Evolutionary conservation across 64 coral and sea anemone species (phyloP), one percentile per base, ranked within the genome.

Genomic region (Pachyseris speciosa): DNA sequence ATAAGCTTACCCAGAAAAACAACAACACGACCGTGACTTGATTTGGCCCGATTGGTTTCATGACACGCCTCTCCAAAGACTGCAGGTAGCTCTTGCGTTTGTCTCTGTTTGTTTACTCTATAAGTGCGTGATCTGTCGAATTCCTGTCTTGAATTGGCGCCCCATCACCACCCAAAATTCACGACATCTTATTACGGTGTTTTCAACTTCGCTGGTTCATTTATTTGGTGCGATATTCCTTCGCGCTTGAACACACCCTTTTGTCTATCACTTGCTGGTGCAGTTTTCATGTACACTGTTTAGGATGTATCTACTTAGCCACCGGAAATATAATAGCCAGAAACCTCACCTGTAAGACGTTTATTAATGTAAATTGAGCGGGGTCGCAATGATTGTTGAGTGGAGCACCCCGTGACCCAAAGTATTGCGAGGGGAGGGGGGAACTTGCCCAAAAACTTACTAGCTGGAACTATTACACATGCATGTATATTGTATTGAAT

Each of bases 91-190:
- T 11, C 33, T 37, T 31, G 20, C 22, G 22, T 61, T 19, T 55
- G 30, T n/a, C 20, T 36, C 32, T 61, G 51, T 81, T 81, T 81
- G 29, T 60, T 81, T 81, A 61, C 52, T 41, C 9, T 10, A 38
- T 10, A 80, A 61, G 53, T 61, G 77, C 31, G 51, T 81, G 77
- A 39, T 25, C 17, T 40, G 27, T 52, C 13, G 44, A 36, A 39
- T 37, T 70, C 1, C 10, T 67, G 69, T 45, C 22, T 42, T 72
- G 12, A n/a, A 11, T n/a, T 29, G n/a, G 41, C 42, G 13, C n/a
- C 29, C 12, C 40, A 24, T 31, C 9, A 16, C 4, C 3, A 77
- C 31, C 4, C 11, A 4, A 37, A 38, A 22, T 37, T 37, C 2
- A 5, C 12, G 5, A 13, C 31, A 39, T 38, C 4, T 12, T n/a